Base-by-base conservation (phyloP, 2,888 invertebrate species). In the Acrobasis suavella region DNA sequence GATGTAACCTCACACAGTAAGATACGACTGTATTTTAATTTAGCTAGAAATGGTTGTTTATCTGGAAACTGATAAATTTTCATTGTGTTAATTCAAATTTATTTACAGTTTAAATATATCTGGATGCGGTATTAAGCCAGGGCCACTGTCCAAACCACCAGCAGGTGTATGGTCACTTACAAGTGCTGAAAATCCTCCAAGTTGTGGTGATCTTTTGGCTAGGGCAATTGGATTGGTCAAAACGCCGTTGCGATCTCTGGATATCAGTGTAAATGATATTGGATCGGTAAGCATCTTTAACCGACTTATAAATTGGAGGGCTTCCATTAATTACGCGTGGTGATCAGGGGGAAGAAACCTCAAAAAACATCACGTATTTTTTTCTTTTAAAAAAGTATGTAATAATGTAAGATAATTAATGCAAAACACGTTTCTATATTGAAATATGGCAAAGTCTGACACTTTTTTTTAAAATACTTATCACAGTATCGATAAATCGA, bases 111-210 rank as follows among this genome's bases (percentile, higher is more conserved):
- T 93, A 62, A 92, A 92, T 68, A 84, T 93, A 69, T 93, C 92
- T 14, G 91, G 91, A 6, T 93, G 93, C 76, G 91, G 92, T 16
- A 92, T 93, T 62, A 87, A 79, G 60, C 80, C 90, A 17, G 83
- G 81, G 17, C 86, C 88, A 8, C 73, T 92, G 64, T 63, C 75
- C 39, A 91, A 86, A 66, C 80, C 91, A 58, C 91, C 90, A 46
- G 79, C 87, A 64, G 91, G 90, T n/a, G 91, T 92, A n/a, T 92
- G 92, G 92, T 91, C 91, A 8, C 79, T 87, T 12, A 89, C 86
- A 7, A 90, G 82, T 76, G 89, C 89, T 65, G 90, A 89, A 74
- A 88, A 83, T 72, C 88, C 88, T 39, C 92, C 92, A 49, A 89
- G 88, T 7, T 92, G 92, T 78, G 93, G 92, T 15, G 91, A 91